Evolutionary conservation across 2,888 invertebrate genomes (phyloP), one percentile per base, ranked within the genome.

Genomic region (Apodemia duryi): DNA sequence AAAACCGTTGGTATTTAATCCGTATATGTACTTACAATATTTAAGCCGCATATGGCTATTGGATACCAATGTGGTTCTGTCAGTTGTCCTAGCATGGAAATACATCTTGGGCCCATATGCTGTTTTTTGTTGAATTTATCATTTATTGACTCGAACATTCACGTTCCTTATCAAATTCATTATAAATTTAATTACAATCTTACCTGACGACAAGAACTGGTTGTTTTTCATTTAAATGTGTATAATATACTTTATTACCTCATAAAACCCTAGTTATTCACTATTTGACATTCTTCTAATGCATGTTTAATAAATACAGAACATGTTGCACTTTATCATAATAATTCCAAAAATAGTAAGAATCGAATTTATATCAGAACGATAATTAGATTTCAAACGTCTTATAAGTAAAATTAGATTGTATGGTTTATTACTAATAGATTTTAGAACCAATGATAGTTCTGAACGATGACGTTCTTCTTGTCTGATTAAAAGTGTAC

Each of bases 71-170:
- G 51, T 61, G 61, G 29, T 38, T 21, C 49, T 49, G 61, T 35
- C 60, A 65, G 66, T 63, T 66, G 63, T 65, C 66, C 69, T 70
- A 66, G 49, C 69, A 63, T 51, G 51, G 51, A 21, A 51, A 51
- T 62, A 69, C 71, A 71, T 73, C 73, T 74, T 72, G 75, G 73
- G 68, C 64, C 64, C 75, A 77, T 74, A 75, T 77, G 75, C 66
- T 73, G 35, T 61, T 69, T 86, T 86, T 85, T 85, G 76, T 75
- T 67, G 67, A 66, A 70, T 79, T 77, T 79, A 78, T 77, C 77
- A 76, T 77, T 75, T 84, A 86, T 82, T 85, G 89, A 88, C 88
- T 86, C 78, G 86, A 84, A 82, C 85, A 89, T 88, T 86, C 79
- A 84, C 83, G 78, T 76, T 74, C 78, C 76, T 75, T 78, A 77